Base-by-base conservation (phyloP, 2,113 vertebrate species). In the Takifugu flavidus region DNA sequence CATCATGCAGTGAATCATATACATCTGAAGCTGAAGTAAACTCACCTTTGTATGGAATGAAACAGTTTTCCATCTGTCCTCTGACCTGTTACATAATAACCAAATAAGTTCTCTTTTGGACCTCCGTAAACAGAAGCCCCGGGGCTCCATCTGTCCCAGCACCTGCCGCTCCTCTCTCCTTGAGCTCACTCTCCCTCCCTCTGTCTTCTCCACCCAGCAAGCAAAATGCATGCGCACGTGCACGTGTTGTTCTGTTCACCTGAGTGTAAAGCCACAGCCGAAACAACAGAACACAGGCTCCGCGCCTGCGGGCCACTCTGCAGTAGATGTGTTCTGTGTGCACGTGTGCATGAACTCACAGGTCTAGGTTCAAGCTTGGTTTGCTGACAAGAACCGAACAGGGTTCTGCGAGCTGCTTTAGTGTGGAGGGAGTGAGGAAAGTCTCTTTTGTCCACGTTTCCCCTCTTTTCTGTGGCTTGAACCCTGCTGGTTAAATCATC, bases 401-500 rank as follows among this genome's bases (percentile, higher is more conserved):
- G 34, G 34, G 7, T 45, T 20, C 20, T 20, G 20, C 20, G 20
- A 45, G 44, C 11, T 45, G 44, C 44, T 15, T 45, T 15, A 15
- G 13, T 45, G 44, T 15, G 44, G 44, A 14, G 13, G 10, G 44
- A 45, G 14, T 6, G 44, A 5, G 14, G 13, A 4, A 4, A 4
- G 44, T 15, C 42, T 39, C 61, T 70, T 79, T 49, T 29, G 14
- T 49, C 12, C 25, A 60, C 52, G 67, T 51, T 62, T 57, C 44
- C 57, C 29, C 47, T 67, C 53, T 58, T 39, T 64, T 73, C 14
- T 77, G 20, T 59, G 43, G 57, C 65, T 58, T 70, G 72, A 58
- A 62, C 68, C 75, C 58, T 55, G 59, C 39, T 71, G 72, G 67
- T 71, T 75, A 79, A 62, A 65, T 77, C 81, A 70, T 63, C 39